Evolutionary conservation across 2,113 vertebrate species (phyloP).

Genomic region (Eolophus roseicapilla): DNA sequence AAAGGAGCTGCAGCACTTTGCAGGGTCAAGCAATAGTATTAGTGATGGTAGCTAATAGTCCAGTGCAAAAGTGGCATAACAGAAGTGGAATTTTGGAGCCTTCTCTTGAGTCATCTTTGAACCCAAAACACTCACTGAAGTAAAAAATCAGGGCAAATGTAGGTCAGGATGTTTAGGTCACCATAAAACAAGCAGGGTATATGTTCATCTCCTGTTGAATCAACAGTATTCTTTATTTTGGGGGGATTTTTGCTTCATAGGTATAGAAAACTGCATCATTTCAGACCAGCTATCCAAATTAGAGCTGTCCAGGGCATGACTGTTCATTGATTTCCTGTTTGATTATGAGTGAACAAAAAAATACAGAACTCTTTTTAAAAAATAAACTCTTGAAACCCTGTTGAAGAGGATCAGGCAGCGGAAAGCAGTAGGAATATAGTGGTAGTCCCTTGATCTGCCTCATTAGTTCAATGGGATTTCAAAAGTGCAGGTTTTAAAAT

Average conservation of each 20-base stretch:
- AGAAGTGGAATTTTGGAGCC: not conserved
- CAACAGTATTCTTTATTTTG: not conserved
- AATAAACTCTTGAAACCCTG: not conserved
- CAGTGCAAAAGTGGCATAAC: not conserved
- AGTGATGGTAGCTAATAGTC: not conserved
- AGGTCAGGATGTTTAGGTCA: not conserved
- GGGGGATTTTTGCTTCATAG: not conserved
- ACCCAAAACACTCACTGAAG: not conserved
- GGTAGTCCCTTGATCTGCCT: not conserved
- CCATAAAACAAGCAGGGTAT: not conserved
- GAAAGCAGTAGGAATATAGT: not conserved
- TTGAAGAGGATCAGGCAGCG: not conserved
- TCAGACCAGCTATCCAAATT: not conserved
- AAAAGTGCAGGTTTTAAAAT: slow-evolving; percentile 30
- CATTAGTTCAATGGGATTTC: slow-evolving; percentile 55
- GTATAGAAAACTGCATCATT: not conserved
- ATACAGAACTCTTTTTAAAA: not conserved
- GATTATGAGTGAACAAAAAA: slow-evolving; percentile 22
- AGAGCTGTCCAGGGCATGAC: not conserved
- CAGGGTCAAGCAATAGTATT: not conserved
- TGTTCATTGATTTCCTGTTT: slow-evolving; percentile 45
- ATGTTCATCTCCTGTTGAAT: not conserved
- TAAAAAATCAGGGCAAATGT: not conserved
- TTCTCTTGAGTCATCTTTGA: not conserved
- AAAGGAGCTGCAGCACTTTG: not conserved